phyloP scores from a whole-genome alignment of 2,113 vertebrate species.

The Calyptomena viridis region DNA sequence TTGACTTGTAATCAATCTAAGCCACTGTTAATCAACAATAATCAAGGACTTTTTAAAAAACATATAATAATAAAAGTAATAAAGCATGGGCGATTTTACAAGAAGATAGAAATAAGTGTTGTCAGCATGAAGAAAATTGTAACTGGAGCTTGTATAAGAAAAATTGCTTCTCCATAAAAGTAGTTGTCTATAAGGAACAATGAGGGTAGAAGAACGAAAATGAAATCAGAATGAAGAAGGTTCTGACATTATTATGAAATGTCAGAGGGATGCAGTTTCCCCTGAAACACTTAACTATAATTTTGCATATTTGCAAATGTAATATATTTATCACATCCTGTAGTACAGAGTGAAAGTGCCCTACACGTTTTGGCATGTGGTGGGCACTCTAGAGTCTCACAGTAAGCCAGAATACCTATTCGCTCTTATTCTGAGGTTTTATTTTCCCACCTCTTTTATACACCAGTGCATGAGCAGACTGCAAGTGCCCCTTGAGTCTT shows the following conservation, averaged over 20 bases:
- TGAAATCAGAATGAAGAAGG: background rate
- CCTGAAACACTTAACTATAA: background rate
- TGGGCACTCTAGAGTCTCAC: background rate
- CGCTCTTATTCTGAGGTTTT: background rate
- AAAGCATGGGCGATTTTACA: background rate
- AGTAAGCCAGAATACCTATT: background rate
- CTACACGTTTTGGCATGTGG: background rate
- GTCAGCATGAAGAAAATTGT: background rate
- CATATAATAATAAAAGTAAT: background rate
- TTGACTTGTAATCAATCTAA: background rate
- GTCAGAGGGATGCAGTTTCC: background rate
- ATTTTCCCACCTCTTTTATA: background rate
- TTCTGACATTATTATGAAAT: background rate
- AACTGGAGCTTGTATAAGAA: background rate
- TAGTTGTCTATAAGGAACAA: background rate
- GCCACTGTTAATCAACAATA: background rate
- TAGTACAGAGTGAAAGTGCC: background rate
- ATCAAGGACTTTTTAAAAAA: background rate
- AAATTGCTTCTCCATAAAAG: background rate
- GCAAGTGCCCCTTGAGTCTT: background rate
- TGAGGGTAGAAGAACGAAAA: background rate
- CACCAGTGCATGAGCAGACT: background rate
- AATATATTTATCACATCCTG: background rate
- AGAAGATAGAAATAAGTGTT: background rate
- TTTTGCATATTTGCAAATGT: background rate